Evolutionary conservation across 2,113 vertebrate species (phyloP).

Genomic region (Mobula hypostoma): DNA sequence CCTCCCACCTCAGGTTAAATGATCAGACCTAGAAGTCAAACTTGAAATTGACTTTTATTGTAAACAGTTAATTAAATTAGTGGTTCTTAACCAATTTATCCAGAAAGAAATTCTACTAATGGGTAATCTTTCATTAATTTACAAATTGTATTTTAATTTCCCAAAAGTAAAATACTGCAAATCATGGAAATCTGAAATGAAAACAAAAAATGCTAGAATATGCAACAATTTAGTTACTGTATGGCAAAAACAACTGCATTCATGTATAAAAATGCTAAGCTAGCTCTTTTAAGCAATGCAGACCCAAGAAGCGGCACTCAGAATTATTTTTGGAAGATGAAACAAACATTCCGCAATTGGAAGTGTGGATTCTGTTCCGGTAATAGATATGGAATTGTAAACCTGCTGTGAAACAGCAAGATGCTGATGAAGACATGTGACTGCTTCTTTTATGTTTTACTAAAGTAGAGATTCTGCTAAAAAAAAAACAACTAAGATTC

Average conservation of each 20-base stretch:
- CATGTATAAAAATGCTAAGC: neutral
- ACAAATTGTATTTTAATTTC: neutral
- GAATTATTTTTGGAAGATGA: neutral
- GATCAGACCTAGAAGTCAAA: neutral
- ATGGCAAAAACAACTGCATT: neutral
- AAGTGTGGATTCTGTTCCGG: neutral
- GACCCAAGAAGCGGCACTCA: neutral
- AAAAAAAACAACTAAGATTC: neutral
- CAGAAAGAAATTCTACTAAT: neutral
- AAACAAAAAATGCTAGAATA: neutral
- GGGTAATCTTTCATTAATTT: neutral
- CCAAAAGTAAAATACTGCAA: neutral
- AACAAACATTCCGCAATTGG: neutral
- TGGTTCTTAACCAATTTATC: neutral
- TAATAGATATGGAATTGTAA: neutral
- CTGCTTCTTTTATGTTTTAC: neutral
- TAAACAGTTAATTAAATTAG: neutral
- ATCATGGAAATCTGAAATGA: no score
- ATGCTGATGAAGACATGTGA: neutral
- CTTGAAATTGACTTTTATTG: neutral
- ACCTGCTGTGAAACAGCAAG: slow-evolving; percentile 1
- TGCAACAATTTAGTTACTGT: neutral
- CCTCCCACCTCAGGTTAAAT: neutral
- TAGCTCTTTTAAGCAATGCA: neutral
- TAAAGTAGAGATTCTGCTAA: neutral